Base-by-base conservation (phyloP, 92 coral and sea anemone species). In the Palythoa heliodiscus region DNA sequence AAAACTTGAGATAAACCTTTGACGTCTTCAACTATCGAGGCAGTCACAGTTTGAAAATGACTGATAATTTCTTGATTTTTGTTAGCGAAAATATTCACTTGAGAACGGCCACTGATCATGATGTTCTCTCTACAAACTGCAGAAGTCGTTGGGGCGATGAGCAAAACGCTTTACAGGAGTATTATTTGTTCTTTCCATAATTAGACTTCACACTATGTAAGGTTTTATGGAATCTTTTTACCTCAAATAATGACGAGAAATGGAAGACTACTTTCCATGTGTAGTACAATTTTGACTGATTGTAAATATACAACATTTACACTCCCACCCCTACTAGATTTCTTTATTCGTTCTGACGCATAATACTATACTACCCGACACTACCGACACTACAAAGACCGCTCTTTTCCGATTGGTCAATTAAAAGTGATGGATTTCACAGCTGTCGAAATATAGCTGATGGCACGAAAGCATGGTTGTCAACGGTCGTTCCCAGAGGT, bases 21-120 rank as follows among this genome's bases (percentile, higher is more conserved):
- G 5, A 58, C 58, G 54, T 83, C 53, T 16, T 88, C 61, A 17
- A 83, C 79, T 57, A 61, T 85, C 25, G 84, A 22, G 70, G 22
- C 70, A 39, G 78, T 50, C 37, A 82, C 90, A 16, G 37, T 29
- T 60, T 76, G 63, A 75, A 82, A 82, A 35, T 24, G 69, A 54
- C n/a, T 69, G 43, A 87, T 17, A 87, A 87, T 74, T 4, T 87
- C 87, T 23, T 73, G 37, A 66, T 87, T 77, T 37, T 87, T 67
- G 3, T 80, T 15, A 23, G 69, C 78, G 67, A 88, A 88, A 16
- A 83, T 52, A 63, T 88, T 84, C 9, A 88, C 86, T 66, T 76
- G 82, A 35, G 85, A 88, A 48, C 85, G 75, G 61, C 86, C 88
- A 83, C 73, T 88, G 81, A 88, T 88, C 73, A 82, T 88, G 54